A percentile compares a stretch with the other conserved stretches of the same genome.
Evolutionary conservation across 2,797 vertebrate species (phyloP).

Genomic region (Lates japonicus): DNA sequence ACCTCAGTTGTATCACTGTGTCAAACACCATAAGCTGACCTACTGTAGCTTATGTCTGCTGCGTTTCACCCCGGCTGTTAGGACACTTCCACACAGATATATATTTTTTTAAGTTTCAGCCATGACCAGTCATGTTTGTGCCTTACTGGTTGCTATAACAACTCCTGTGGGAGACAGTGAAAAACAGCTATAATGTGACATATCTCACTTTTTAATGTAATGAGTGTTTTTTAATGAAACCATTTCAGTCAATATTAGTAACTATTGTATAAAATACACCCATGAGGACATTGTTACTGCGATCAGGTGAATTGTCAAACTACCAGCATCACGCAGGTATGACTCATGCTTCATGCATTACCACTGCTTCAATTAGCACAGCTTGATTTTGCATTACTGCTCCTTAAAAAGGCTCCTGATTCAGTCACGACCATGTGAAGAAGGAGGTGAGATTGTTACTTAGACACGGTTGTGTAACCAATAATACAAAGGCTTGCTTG

Average conservation of each 20-base stretch:
- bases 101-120: not conserved
- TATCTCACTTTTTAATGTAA: not conserved
- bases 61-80: constrained; percentile 10
- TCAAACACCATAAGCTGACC: constrained; percentile 28
- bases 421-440: not conserved
- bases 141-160: constrained; percentile 18
- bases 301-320: constrained; percentile 17
- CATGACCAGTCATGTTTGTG: not conserved
- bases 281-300: not conserved
- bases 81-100: not conserved
- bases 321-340: not conserved
- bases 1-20: constrained; percentile 41
- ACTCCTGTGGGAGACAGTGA: not conserved
- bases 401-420: not conserved
- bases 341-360: not conserved
- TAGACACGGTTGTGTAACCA: not conserved
- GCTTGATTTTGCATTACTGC: constrained; percentile 2
- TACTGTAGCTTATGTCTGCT: not conserved
- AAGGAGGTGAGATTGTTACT: not conserved
- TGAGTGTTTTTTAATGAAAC: not conserved
- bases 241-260: not conserved
- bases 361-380: not conserved
- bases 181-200: constrained; percentile 1
- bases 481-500: not conserved
- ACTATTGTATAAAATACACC: not conserved